These are phyloP conservation scores for Pseudoips prasinana DNA, from an alignment of 2,888 invertebrate species.

Conservation along the genomic window DNA sequence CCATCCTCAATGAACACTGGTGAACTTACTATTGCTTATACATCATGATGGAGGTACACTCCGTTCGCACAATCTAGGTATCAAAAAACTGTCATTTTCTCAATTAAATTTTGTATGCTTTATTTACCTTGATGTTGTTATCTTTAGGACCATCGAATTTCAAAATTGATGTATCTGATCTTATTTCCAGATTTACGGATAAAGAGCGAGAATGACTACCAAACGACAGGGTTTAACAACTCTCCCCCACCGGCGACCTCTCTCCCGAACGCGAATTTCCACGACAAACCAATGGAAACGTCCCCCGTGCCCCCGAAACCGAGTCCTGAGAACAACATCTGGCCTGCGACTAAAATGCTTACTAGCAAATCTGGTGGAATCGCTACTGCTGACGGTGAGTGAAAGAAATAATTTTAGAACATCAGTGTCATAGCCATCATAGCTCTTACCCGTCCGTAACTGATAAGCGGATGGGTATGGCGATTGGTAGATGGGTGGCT, in stretches of 20 bases:
- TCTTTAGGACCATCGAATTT: not conserved
- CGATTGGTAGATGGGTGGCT: no score
- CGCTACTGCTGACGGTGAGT: slow-evolving; percentile 91
- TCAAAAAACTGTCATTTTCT: no score
- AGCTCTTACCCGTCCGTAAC: no score
- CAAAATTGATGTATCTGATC: slow-evolving; percentile 1
- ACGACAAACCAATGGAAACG: slow-evolving; percentile 69
- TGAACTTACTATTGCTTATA: no score
- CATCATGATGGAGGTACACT: no score
- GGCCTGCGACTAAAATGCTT: slow-evolving; percentile 83
- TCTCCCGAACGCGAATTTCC: slow-evolving; percentile 67
- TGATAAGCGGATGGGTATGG: no score
- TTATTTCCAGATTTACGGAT: slow-evolving; percentile 90
- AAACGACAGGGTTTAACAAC: slow-evolving; percentile 79
- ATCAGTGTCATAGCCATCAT: no score
- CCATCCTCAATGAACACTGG: no score
- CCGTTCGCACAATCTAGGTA: no score
- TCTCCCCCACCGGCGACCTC: slow-evolving; percentile 83
- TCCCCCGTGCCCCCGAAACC: slow-evolving; percentile 81
- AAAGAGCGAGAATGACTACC: slow-evolving; percentile 84
- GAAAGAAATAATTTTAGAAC: no score
- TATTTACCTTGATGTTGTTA: no score
- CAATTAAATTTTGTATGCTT: no score
- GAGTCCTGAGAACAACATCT: slow-evolving; percentile 83
- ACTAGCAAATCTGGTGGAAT: slow-evolving; percentile 90